These are phyloP conservation scores for Eilema griseolum DNA, from an alignment of 2,888 invertebrate genomes.

Conservation along the genomic window DNA sequence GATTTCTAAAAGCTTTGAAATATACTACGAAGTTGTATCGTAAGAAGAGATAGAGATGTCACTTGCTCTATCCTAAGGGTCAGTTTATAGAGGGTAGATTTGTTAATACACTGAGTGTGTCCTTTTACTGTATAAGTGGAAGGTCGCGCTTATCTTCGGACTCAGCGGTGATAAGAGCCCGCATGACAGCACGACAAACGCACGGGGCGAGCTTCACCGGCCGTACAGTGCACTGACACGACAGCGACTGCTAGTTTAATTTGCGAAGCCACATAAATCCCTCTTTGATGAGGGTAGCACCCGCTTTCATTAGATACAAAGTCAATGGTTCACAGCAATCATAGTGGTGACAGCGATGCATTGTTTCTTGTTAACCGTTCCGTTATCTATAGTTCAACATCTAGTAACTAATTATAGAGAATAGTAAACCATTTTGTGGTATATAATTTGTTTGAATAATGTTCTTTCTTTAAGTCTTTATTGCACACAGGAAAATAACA, in stretches of 20 bases:
- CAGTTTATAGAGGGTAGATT: constrained; percentile 37
- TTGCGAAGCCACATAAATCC: constrained; percentile 68
- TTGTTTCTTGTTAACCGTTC: constrained; percentile 38
- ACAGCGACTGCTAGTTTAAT: constrained; percentile 64
- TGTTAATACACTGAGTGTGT: constrained; percentile 38
- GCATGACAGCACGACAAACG: constrained; percentile 57
- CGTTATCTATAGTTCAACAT: constrained; percentile 26
- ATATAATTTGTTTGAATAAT: neutral
- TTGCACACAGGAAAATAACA: no score
- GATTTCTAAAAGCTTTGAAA: neutral
- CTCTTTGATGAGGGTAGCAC: constrained; percentile 67
- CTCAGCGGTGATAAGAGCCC: constrained; percentile 63
- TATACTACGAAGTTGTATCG: neutral
- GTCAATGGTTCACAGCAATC: constrained; percentile 49
- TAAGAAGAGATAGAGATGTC: neutral
- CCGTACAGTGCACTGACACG: constrained; percentile 41
- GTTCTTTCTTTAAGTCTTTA: no score
- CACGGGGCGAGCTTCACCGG: constrained; percentile 28
- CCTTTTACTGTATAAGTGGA: constrained; percentile 43
- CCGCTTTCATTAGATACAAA: constrained; percentile 64
- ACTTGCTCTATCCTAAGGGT: constrained; percentile 22
- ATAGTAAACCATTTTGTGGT: constrained; percentile 10
- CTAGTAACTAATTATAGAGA: constrained; percentile 19
- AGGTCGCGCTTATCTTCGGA: constrained; percentile 63
- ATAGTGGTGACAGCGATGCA: constrained; percentile 44